Base-by-base conservation (phyloP, 2,888 invertebrate species). In the Parelbella ahira region DNA sequence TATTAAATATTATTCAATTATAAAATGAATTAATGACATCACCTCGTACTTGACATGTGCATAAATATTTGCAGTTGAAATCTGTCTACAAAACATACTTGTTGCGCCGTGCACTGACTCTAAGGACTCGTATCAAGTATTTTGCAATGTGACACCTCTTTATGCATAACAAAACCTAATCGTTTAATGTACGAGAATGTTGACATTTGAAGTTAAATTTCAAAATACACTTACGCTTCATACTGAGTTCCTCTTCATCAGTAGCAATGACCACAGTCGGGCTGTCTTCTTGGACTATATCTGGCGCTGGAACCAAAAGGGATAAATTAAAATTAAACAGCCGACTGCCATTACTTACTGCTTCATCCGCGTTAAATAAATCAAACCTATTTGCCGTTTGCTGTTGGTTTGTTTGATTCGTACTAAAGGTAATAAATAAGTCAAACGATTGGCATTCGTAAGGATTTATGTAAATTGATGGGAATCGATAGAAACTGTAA, bases 171-270 rank as follows among this genome's bases (percentile, higher is more conserved):
- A n/a, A n/a, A n/a, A n/a, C n/a, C n/a, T n/a, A n/a, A n/a, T n/a
- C n/a, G n/a, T n/a, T n/a, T n/a, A n/a, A n/a, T n/a, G n/a, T n/a
- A n/a, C n/a, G n/a, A n/a, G n/a, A n/a, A n/a, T n/a, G n/a, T n/a
- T n/a, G n/a, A n/a, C n/a, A n/a, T n/a, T n/a, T n/a, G n/a, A n/a
- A n/a, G n/a, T n/a, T 1, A 28, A 15, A 28, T 12, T 15, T n/a
- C 4, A 15, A 19, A 1, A n/a, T n/a, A 19, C 34, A 42, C 92
- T 92, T 89, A 95, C 95, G 93, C 91, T 93, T 94, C 83, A 92
- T 90, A 71, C 92, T 94, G 62, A 92, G 91, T 76, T 95, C 95
- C 32, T 86, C 86, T 72, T 82, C 84, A 54, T 93, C 93, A 47
- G 93, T 93, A 44, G 89, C 87, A 32, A 90, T 86, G 47, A 90